Evolutionary conservation across 2,888 invertebrate species (phyloP).

Genomic region (Phorcus lineatus): DNA sequence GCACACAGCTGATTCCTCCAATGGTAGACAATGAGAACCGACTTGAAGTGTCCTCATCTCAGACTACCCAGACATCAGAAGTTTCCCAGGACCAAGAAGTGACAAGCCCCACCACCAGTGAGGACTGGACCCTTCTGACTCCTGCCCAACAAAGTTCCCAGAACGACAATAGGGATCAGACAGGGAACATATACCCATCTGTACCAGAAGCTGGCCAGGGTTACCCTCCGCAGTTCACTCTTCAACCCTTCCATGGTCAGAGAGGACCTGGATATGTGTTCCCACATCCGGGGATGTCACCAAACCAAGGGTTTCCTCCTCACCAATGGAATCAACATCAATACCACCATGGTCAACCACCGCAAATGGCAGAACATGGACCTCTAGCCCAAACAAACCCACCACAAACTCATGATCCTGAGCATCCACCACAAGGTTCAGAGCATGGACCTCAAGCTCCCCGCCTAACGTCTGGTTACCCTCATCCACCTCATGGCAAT

Average conservation of each 20-base stretch:
- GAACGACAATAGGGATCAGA: neutral
- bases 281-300: neutral
- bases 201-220: neutral
- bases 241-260: constrained; percentile 15
- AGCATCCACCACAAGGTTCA: no score
- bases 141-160: neutral
- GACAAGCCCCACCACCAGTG: neutral
- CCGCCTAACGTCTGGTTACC: no score
- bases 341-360: no score
- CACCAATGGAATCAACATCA: no score
- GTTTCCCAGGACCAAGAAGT: neutral
- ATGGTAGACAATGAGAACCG: no score
- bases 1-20: no score
- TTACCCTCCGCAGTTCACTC: neutral
- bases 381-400: no score
- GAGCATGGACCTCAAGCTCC: no score
- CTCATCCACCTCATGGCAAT: neutral
- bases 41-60: no score
- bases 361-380: no score
- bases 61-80: no score
- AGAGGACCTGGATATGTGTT: neutral
- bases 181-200: neutral
- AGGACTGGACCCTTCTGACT: constrained; percentile 16
- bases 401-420: no score
- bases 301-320: neutral